Evolutionary conservation across 2,797 vertebrate species (phyloP).

Genomic region (Eremophila alpestris): DNA sequence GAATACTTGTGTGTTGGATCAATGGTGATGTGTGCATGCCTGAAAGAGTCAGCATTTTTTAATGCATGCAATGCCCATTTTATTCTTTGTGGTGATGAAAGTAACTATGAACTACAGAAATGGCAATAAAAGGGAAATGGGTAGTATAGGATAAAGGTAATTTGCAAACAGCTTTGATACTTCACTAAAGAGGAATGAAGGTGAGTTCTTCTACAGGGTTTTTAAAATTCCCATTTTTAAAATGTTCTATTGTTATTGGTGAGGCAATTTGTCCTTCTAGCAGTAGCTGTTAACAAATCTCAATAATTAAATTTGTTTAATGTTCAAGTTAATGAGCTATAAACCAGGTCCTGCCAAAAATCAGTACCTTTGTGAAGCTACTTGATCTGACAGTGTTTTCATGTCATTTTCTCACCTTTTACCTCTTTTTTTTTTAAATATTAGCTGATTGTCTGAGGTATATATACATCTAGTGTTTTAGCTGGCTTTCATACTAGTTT

Average conservation of each 20-base stretch:
- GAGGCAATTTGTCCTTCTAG: neutral
- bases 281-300: neutral
- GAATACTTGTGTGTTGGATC: neutral
- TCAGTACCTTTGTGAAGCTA: neutral
- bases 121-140: neutral
- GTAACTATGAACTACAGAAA: neutral
- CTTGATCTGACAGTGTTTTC: neutral
- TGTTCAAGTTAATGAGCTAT: neutral
- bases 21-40: rapidly evolving
- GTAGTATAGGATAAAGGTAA: neutral
- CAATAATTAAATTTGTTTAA: neutral
- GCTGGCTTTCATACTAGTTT: neutral
- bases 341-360: conserved; percentile 8
- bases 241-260: neutral
- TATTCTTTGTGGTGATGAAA: neutral
- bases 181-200: neutral
- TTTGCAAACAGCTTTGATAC: neutral
- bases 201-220: neutral
- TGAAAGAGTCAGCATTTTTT: neutral
- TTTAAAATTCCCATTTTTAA: neutral
- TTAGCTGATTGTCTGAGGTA: neutral
- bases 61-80: neutral
- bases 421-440: neutral
- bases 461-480: neutral
- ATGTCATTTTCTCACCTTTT: neutral